Evolutionary conservation across 2,797 vertebrate species (phyloP).

Genomic region (Graptemys geographica): DNA sequence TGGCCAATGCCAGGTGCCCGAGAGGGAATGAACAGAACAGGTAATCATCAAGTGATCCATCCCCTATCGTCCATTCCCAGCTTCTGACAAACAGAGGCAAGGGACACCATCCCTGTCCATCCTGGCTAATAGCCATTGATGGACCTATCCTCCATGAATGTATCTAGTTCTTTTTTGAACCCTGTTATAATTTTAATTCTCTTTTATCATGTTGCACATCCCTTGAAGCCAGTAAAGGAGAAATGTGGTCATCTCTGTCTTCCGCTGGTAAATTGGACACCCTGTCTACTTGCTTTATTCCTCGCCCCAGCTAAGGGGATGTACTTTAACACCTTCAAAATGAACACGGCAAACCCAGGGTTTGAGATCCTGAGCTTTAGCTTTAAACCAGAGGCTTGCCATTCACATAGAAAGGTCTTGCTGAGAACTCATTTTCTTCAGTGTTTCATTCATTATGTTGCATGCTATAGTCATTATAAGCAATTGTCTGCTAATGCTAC

Average conservation of each 20-base stretch:
- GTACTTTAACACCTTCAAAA: conserved; percentile 12
- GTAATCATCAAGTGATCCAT: too few relatives aligned
- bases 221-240: background rate
- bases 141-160: too few relatives aligned
- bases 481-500: conserved; percentile 34
- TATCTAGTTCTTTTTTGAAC: too few relatives aligned
- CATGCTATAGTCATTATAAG: conserved; percentile 7
- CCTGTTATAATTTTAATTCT: background rate
- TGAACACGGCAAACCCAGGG: conserved; percentile 1
- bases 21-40: too few relatives aligned
- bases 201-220: background rate
- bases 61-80: too few relatives aligned
- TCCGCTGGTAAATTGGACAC: background rate
- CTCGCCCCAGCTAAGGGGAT: background rate
- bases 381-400: conserved; percentile 42
- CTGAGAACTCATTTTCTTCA: background rate
- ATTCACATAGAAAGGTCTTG: conserved; percentile 1
- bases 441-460: conserved; percentile 41
- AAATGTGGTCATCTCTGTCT: background rate
- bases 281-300: background rate
- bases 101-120: too few relatives aligned
- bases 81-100: too few relatives aligned
- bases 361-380: background rate
- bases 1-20: too few relatives aligned
- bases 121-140: too few relatives aligned